Evolutionary conservation across 2,113 vertebrate species (phyloP).

Genomic region (Pristiophorus japonicus): DNA sequence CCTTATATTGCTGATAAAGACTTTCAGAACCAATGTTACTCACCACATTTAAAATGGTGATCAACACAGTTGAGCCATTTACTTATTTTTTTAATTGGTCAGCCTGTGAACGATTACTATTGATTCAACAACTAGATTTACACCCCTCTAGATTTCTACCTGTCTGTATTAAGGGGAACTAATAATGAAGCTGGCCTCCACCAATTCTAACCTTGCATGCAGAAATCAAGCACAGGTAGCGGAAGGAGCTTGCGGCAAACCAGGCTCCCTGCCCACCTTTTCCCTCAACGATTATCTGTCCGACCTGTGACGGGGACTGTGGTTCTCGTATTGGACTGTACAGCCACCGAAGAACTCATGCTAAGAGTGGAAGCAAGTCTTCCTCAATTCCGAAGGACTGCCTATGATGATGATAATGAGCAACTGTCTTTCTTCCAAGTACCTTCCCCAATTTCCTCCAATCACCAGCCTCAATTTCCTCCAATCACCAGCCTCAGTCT

Average conservation of each 20-base stretch:
- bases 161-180: neutral
- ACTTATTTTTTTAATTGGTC: constrained; percentile 3
- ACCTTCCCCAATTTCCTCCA: too few relatives aligned
- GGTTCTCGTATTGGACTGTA: too few relatives aligned
- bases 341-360: too few relatives aligned
- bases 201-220: too few relatives aligned
- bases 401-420: too few relatives aligned
- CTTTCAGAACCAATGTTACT: neutral
- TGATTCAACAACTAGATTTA: neutral
- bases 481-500: neutral
- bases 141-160: neutral
- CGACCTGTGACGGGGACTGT: too few relatives aligned
- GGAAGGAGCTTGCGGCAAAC: too few relatives aligned
- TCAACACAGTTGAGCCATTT: neutral
- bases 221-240: too few relatives aligned
- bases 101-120: neutral
- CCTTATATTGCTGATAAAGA: neutral
- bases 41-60: neutral
- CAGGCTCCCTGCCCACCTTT: too few relatives aligned
- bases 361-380: too few relatives aligned
- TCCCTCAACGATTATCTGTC: too few relatives aligned
- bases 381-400: too few relatives aligned
- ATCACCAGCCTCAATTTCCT: neutral
- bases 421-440: neutral
- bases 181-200: neutral